phyloP scores from a whole-genome alignment of 2,888 invertebrate species.

The Hemicrepidius hirtus region DNA sequence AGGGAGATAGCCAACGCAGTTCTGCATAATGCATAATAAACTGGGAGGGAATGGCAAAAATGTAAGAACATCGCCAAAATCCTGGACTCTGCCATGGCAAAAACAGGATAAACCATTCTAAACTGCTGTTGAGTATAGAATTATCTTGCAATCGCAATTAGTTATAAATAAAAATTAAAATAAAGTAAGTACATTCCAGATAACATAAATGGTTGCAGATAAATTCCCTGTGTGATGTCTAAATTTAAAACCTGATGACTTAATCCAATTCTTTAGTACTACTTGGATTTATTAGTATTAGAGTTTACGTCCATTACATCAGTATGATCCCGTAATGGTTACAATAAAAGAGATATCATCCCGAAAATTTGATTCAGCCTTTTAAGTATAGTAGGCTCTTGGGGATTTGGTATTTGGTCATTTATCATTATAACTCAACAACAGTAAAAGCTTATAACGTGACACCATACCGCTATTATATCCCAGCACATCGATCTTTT shows the following conservation, averaged over 20 bases:
- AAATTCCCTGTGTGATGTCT: no score
- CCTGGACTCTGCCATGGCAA: no score
- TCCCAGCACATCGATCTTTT: constrained; percentile 46
- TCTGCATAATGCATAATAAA: no score
- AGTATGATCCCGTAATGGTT: constrained; percentile 28
- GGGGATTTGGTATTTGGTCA: constrained; percentile 45
- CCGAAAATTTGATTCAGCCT: constrained; percentile 44
- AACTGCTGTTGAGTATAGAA: no score
- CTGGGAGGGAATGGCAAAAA: no score
- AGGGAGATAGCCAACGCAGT: no score
- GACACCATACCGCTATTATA: constrained; percentile 38
- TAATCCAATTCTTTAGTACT: background rate
- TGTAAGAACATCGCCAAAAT: no score
- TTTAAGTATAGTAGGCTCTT: constrained; percentile 38
- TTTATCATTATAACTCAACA: constrained; percentile 51
- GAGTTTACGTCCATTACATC: constrained; percentile 9
- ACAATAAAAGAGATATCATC: constrained; percentile 40
- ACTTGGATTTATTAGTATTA: constrained; percentile 19
- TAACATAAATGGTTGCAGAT: no score
- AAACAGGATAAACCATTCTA: no score
- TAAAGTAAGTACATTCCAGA: no score
- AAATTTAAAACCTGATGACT: background rate
- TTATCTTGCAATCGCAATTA: no score
- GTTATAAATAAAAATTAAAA: no score
- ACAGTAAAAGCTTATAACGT: constrained; percentile 43